phyloP scores from a whole-genome alignment of 2,797 vertebrate genomes.

The Mus spretus region DNA sequence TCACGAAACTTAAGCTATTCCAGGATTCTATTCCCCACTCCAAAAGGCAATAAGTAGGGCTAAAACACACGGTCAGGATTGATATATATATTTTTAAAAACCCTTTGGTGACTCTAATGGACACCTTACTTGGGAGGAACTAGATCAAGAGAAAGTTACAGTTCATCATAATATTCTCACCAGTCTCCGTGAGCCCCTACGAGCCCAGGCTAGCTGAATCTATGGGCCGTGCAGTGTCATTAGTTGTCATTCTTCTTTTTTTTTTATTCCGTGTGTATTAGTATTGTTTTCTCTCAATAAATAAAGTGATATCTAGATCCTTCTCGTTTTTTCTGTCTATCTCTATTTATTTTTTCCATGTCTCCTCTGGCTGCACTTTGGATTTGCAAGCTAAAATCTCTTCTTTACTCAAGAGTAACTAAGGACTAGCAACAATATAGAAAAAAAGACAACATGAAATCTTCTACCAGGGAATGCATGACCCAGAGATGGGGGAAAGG shows the following conservation, averaged over 20 bases:
- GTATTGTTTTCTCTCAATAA: not conserved
- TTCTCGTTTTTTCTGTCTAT: too few species aligned
- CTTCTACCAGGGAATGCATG: not conserved
- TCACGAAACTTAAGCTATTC: not conserved
- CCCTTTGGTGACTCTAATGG: not conserved
- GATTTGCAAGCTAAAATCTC: not conserved
- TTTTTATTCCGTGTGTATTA: not conserved
- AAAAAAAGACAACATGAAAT: not conserved
- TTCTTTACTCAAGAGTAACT: not conserved
- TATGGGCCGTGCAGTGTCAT: not conserved
- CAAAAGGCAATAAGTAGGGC: not conserved
- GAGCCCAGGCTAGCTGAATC: not conserved
- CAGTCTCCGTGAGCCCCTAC: not conserved
- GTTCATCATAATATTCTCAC: not conserved
- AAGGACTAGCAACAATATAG: not conserved
- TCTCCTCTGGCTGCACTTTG: not conserved
- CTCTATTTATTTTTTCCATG: not conserved
- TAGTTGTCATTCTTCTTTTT: not conserved
- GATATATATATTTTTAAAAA: not conserved
- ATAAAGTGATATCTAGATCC: not conserved
- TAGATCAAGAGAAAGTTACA: not conserved
- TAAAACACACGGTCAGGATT: not conserved
- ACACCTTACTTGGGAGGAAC: not conserved
- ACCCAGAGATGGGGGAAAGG: not conserved
- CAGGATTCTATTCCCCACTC: not conserved